phyloP scores from a whole-genome alignment of 2,888 invertebrate genomes.

The Cheilosia scutellata region DNA sequence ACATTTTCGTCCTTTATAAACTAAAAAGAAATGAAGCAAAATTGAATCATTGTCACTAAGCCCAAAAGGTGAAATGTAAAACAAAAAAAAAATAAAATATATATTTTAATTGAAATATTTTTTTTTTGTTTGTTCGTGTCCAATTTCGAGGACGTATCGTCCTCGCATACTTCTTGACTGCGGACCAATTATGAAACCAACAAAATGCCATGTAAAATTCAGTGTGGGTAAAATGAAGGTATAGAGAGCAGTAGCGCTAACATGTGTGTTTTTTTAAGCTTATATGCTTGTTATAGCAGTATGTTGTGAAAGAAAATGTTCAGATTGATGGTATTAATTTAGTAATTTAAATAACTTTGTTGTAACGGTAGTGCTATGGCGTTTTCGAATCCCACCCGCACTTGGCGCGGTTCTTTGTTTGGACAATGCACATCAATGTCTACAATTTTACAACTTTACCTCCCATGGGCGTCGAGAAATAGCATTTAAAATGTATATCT shows the following conservation, averaged over 20 bases:
- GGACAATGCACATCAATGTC: no score
- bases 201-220: slow-evolving; percentile 33
- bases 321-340: neutral
- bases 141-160: slow-evolving; percentile 13
- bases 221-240: slow-evolving; percentile 39
- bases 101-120: slow-evolving; percentile 49
- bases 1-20: neutral
- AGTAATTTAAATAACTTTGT: no score
- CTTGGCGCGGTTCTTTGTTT: no score
- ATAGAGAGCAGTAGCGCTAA: slow-evolving; percentile 2
- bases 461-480: no score
- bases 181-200: slow-evolving; percentile 58
- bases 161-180: slow-evolving; percentile 21
- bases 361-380: no score
- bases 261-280: neutral
- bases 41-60: slow-evolving; percentile 59
- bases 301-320: neutral
- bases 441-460: no score
- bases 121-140: slow-evolving; percentile 2
- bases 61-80: slow-evolving; percentile 13
- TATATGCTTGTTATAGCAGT: slow-evolving; percentile 18
- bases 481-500: no score
- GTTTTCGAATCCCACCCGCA: no score
- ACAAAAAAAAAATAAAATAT: slow-evolving; percentile 4
- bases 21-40: neutral